A percentile compares a stretch with the other conserved stretches of the same genome.
Conservation (phyloP, 2,113 vertebrate genomes). For the Gymnobelideus leadbeateri region DNA sequence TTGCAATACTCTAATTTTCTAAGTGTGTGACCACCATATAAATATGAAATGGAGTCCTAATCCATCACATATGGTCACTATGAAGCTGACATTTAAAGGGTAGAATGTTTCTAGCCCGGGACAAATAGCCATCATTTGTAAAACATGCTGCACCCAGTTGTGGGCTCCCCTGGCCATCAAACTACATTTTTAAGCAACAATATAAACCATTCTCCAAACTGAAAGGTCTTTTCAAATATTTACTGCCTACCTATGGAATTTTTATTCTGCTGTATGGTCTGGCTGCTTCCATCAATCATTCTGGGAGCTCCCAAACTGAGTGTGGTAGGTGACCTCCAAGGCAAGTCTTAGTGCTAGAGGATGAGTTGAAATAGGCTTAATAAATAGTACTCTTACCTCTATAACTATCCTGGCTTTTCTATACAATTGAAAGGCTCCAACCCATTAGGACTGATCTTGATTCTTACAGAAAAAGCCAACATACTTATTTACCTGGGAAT, state of each 20-base stretch:
- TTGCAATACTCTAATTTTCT: slow-evolving; percentile 69
- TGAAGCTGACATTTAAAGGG: slow-evolving; percentile 78
- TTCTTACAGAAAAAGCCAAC: not conserved
- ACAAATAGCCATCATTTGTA: slow-evolving; percentile 80
- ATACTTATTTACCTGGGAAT: not conserved
- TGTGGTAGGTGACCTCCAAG: slow-evolving; percentile 74
- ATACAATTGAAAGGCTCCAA: not conserved
- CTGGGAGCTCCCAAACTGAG: slow-evolving; percentile 64
- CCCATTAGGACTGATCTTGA: not conserved
- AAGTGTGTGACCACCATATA: slow-evolving; percentile 77
- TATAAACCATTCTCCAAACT: slow-evolving; percentile 80
- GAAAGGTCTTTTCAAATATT: slow-evolving; percentile 82
- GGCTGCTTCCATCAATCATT: slow-evolving; percentile 78
- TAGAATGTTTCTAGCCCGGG: slow-evolving; percentile 73
- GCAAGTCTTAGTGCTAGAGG: slow-evolving; percentile 59
- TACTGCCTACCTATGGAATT: slow-evolving; percentile 81
- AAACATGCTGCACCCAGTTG: slow-evolving; percentile 72
- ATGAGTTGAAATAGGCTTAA: not conserved
- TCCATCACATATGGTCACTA: slow-evolving; percentile 79
- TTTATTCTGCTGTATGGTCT: slow-evolving; percentile 67
- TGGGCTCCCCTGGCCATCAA: slow-evolving; percentile 71
- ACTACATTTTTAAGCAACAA: slow-evolving; percentile 81
- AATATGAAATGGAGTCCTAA: slow-evolving; percentile 69
- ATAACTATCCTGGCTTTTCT: not conserved
- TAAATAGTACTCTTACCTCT: not conserved